phyloP scores from a whole-genome alignment of 2,888 invertebrate genomes.

The Argyresthia goedartella region DNA sequence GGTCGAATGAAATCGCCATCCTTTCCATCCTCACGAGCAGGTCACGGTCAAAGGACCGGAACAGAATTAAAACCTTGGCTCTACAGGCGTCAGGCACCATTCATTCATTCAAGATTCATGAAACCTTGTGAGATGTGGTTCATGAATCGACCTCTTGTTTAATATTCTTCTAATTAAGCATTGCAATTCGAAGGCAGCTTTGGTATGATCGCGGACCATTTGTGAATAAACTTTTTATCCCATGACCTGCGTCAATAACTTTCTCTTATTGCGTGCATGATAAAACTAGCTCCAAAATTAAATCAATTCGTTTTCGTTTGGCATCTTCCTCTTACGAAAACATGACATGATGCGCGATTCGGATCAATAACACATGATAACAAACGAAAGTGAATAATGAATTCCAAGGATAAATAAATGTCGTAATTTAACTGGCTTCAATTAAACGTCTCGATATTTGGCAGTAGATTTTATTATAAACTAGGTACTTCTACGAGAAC shows the following conservation, averaged over 20 bases:
- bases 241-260: not conserved
- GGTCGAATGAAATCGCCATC: too few relatives aligned
- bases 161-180: not conserved
- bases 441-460: slow-evolving; percentile 1
- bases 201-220: not conserved
- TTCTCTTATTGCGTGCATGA: not conserved
- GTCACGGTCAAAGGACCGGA: too few relatives aligned
- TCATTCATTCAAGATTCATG: too few relatives aligned
- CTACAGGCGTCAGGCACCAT: too few relatives aligned
- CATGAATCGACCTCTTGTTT: slow-evolving; percentile 10
- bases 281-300: not conserved
- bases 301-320: slow-evolving; percentile 5
- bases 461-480: not conserved
- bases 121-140: too few relatives aligned
- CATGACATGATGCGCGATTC: not conserved
- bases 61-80: too few relatives aligned
- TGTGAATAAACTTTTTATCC: not conserved
- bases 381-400: slow-evolving; percentile 25
- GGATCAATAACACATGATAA: not conserved
- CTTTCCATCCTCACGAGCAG: too few relatives aligned
- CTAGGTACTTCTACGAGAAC: too few relatives aligned
- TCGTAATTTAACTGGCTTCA: slow-evolving; percentile 25
- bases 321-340: not conserved
- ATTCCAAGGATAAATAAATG: slow-evolving; percentile 12
- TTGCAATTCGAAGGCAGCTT: not conserved